Conservation (phyloP, 2,797 vertebrate genomes). For the Simalia tracyae region DNA sequence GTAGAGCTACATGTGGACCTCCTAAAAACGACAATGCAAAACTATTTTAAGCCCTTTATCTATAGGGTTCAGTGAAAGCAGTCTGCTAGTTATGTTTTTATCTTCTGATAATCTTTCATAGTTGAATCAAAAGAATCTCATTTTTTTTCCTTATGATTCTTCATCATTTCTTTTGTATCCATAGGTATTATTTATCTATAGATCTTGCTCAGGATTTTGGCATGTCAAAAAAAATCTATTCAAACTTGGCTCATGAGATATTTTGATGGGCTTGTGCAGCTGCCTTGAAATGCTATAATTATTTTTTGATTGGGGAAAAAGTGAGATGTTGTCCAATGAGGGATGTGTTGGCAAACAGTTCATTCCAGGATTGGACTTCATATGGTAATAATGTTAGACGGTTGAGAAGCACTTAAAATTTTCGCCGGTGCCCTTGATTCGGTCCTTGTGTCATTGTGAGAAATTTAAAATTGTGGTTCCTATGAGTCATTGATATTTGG, state of each 20-base stretch:
- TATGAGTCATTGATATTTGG: neutral
- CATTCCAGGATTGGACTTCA: neutral
- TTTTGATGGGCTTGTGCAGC: neutral
- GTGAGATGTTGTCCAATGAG: rapidly evolving
- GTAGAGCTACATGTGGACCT: conserved; percentile 41
- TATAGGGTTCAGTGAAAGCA: neutral
- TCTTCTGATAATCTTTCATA: conserved; percentile 47
- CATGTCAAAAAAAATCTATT: conserved; percentile 2
- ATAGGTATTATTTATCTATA: conserved; percentile 18
- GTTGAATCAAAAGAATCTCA: conserved; percentile 31
- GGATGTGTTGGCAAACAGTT: neutral
- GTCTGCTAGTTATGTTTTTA: neutral
- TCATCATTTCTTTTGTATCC: neutral
- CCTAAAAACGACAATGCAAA: conserved; percentile 38
- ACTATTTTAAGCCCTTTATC: conserved; percentile 52
- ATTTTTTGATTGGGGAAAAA: neutral
- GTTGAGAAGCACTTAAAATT: neutral
- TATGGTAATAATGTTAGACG: neutral
- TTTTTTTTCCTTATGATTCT: conserved; percentile 1
- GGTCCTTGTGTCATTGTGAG: neutral
- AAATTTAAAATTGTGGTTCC: neutral
- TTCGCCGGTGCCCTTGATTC: neutral
- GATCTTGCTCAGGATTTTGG: neutral
- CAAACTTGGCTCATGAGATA: neutral
- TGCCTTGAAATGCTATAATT: neutral